Percentiles rank a stretch among this genome's conserved stretches.
Evolutionary conservation across 2,888 invertebrate species (phyloP).

Genomic region (Lapara coniferarum): DNA sequence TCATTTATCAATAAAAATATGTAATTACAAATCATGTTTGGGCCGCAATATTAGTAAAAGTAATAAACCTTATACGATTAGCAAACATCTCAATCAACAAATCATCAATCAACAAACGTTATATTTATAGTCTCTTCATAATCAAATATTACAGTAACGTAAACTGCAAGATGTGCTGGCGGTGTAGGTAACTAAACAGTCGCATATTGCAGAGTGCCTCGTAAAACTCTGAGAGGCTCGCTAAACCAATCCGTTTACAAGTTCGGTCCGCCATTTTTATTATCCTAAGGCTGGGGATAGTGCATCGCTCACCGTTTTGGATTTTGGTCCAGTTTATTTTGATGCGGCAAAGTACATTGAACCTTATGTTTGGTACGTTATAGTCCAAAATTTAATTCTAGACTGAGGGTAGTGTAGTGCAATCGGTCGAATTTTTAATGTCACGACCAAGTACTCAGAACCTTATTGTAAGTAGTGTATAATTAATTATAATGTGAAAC

Average conservation of each 20-base stretch:
- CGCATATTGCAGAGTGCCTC: conserved; percentile 29
- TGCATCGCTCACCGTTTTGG: neutral
- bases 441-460: too few species aligned
- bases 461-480: too few species aligned
- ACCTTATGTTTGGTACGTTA: too few species aligned
- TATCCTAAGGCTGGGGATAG: conserved; percentile 33
- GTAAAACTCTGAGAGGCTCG: conserved; percentile 31
- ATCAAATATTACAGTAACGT: neutral
- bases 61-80: neutral
- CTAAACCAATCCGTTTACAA: conserved; percentile 56
- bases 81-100: neutral
- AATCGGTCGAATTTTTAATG: too few species aligned
- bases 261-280: conserved; percentile 38
- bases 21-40: too few species aligned
- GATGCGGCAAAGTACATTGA: too few species aligned
- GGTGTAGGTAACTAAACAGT: conserved; percentile 22
- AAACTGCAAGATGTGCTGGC: conserved; percentile 19
- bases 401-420: too few species aligned
- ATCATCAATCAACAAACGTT: too few species aligned
- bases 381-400: too few species aligned
- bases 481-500: too few species aligned
- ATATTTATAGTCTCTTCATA: neutral
- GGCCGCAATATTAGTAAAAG: neutral
- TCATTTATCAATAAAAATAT: too few species aligned
- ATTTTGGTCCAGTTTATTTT: too few species aligned